These are phyloP conservation scores for Tetragonula clypearis DNA, from an alignment of 1,140 invertebrate genomes.

Conservation along the genomic window DNA sequence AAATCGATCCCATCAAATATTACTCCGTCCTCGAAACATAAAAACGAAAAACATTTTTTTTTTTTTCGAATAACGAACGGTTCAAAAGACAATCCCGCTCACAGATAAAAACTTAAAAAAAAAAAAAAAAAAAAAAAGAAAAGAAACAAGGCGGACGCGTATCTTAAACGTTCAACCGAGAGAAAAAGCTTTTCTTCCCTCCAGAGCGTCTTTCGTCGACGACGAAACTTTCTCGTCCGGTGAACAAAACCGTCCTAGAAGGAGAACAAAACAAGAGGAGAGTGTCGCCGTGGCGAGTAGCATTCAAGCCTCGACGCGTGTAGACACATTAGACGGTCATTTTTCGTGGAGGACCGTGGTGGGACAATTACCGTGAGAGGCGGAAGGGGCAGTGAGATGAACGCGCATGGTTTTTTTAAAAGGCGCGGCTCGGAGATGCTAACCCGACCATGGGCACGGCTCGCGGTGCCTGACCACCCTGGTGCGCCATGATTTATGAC, in stretches of 20 bases:
- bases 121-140: no score
- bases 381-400: not conserved
- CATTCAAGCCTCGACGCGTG: constrained; percentile 23
- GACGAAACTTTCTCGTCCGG: not conserved
- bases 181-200: not conserved
- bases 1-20: no score
- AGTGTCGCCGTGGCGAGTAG: constrained; percentile 9
- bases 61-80: no score
- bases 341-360: constrained; percentile 19
- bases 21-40: no score
- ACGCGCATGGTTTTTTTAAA: constrained; percentile 31
- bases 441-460: not conserved
- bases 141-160: not conserved
- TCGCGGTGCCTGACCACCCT: constrained; percentile 70
- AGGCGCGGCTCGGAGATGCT: constrained; percentile 29
- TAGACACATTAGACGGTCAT: constrained; percentile 45
- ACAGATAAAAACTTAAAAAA: no score
- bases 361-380: constrained; percentile 26
- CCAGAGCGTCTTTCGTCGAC: not conserved
- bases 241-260: not conserved
- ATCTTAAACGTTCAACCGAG: not conserved
- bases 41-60: no score
- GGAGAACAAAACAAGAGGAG: not conserved
- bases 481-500: constrained; percentile 74
- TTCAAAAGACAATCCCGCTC: no score